Percentiles rank a stretch among this genome's conserved stretches.
Conservation (phyloP, 1,140 invertebrate species). For the Macrobrachium nipponense region DNA sequence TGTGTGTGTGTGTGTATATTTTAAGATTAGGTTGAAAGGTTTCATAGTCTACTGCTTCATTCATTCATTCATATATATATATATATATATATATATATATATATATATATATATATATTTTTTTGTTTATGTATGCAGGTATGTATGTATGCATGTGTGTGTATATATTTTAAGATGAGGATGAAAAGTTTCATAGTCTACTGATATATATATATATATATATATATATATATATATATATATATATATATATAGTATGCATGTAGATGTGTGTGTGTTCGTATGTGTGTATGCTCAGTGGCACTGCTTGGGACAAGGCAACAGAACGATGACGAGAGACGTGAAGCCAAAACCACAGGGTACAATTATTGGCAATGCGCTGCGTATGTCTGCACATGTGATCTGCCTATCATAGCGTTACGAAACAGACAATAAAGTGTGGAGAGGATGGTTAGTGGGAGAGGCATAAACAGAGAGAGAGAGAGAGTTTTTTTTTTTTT, state of each 20-base stretch:
- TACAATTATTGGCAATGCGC: too few relatives aligned
- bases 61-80: not conserved
- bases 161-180: not conserved
- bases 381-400: too few relatives aligned
- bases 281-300: not conserved
- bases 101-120: slow-evolving; percentile 29
- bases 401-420: too few relatives aligned
- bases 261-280: not conserved
- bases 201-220: not conserved
- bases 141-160: slow-evolving; percentile 25
- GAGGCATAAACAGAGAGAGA: slow-evolving; percentile 4
- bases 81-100: slow-evolving; percentile 22
- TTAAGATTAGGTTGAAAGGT: not conserved
- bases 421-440: not conserved
- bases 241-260: slow-evolving; percentile 28
- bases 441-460: not conserved
- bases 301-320: too few relatives aligned
- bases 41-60: not conserved
- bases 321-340: too few relatives aligned
- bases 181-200: not conserved
- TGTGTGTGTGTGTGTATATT: slow-evolving; percentile 16
- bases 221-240: slow-evolving; percentile 26
- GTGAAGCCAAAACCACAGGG: too few relatives aligned
- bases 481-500: too few relatives aligned
- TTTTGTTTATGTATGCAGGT: slow-evolving; percentile 9